Percentiles rank a stretch among this genome's conserved stretches.
Conservation (phyloP, 1,140 invertebrate genomes). For the Ganaspis sp. region DNA sequence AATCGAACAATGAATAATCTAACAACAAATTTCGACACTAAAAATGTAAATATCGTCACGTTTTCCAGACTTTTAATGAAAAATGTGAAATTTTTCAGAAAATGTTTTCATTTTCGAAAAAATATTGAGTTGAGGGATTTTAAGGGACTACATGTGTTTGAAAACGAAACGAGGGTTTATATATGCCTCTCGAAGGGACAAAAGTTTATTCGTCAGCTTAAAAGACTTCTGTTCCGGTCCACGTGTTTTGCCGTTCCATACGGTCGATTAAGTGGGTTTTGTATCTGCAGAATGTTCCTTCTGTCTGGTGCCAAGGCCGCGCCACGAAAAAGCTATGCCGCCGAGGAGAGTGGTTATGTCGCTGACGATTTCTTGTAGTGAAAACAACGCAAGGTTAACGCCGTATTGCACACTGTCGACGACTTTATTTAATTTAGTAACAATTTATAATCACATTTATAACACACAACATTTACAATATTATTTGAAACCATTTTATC, state of each 20-base stretch:
- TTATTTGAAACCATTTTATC: not conserved
- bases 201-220: not conserved
- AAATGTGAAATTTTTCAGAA: no score
- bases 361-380: constrained; percentile 53
- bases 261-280: constrained; percentile 33
- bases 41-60: no score
- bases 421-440: constrained; percentile 5
- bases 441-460: constrained; percentile 42
- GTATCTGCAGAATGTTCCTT: constrained; percentile 22
- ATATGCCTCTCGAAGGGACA: not conserved
- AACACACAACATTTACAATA: not conserved
- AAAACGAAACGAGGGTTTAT: not conserved
- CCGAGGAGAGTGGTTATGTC: constrained; percentile 46
- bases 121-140: no score
- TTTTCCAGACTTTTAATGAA: no score
- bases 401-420: constrained; percentile 41
- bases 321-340: constrained; percentile 39
- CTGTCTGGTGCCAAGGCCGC: constrained; percentile 41
- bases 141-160: not conserved
- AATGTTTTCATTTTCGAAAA: no score
- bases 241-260: constrained; percentile 34
- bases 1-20: no score
- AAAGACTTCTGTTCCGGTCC: constrained; percentile 13
- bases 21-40: no score
- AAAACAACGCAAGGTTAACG: constrained; percentile 57